Evolutionary conservation across 2,888 invertebrate genomes (phyloP).

Genomic region (Campaea margaritaria): DNA sequence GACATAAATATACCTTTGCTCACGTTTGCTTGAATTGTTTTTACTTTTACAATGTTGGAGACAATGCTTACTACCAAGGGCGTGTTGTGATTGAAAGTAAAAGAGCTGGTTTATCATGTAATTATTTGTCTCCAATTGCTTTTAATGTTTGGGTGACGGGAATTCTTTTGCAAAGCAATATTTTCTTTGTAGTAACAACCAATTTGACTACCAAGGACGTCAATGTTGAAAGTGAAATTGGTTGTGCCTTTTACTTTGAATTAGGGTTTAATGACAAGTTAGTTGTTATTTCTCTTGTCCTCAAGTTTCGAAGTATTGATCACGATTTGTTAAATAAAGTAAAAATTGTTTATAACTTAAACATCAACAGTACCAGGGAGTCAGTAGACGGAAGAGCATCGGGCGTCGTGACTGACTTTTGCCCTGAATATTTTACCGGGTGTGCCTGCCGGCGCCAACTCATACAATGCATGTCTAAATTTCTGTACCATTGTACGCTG

Average conservation of each 20-base stretch:
- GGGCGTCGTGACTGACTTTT: slow-evolving; percentile 80
- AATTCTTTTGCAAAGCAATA: too few relatives aligned
- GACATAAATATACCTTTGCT: slow-evolving; percentile 65
- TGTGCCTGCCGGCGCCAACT: slow-evolving; percentile 65
- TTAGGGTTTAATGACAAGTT: neutral
- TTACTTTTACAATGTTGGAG: slow-evolving; percentile 53
- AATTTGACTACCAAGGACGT: too few relatives aligned
- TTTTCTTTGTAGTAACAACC: too few relatives aligned
- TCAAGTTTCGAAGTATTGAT: too few relatives aligned
- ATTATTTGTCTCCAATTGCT: too few relatives aligned
- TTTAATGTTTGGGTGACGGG: too few relatives aligned
- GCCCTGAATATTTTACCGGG: slow-evolving; percentile 79
- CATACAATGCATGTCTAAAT: slow-evolving; percentile 64
- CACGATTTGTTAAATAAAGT: too few relatives aligned
- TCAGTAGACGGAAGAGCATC: slow-evolving; percentile 59
- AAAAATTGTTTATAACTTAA: neutral
- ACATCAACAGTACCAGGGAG: slow-evolving; percentile 49
- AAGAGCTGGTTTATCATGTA: slow-evolving; percentile 4
- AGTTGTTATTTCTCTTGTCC: neutral
- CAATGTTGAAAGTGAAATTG: neutral
- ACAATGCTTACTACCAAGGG: slow-evolving; percentile 34
- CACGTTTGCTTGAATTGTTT: slow-evolving; percentile 59
- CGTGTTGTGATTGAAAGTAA: slow-evolving; percentile 39
- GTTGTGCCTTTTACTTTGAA: neutral
- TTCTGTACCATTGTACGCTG: slow-evolving; percentile 46